phyloP scores from a whole-genome alignment of 2,888 invertebrate genomes.

The Limenitis camilla region DNA sequence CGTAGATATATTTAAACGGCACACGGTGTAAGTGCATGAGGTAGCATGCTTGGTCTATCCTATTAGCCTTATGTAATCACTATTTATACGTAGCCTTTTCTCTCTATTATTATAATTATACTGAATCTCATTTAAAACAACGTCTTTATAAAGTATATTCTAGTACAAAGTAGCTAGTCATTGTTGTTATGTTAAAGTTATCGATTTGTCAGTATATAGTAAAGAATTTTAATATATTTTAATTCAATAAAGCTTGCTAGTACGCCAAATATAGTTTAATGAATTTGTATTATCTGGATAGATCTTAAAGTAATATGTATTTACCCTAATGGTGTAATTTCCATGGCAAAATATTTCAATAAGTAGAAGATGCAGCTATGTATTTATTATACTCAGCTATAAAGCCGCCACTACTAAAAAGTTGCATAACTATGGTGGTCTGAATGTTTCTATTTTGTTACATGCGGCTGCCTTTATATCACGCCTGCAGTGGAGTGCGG shows the following conservation, averaged over 20 bases:
- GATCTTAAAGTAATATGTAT: neutral
- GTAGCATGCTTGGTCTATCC: conserved; percentile 56
- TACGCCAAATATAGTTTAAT: conserved; percentile 13
- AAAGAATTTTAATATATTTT: too few relatives aligned
- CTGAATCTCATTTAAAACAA: conserved; percentile 16
- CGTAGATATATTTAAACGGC: conserved; percentile 37
- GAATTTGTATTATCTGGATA: neutral
- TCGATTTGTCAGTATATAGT: conserved; percentile 21
- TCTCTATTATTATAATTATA: conserved; percentile 26
- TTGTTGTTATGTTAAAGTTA: conserved; percentile 33
- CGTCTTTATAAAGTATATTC: conserved; percentile 23
- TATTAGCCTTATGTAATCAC: conserved; percentile 29
- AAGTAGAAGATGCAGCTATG: neutral
- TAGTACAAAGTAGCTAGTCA: conserved; percentile 69
- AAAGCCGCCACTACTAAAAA: conserved; percentile 6
- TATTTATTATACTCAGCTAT: conserved; percentile 8
- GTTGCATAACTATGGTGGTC: conserved; percentile 29
- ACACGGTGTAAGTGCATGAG: conserved; percentile 46
- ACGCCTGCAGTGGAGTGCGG: conserved; percentile 78
- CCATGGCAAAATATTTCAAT: neutral
- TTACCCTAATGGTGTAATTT: neutral
- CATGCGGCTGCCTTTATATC: conserved; percentile 75
- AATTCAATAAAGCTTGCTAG: conserved; percentile 15
- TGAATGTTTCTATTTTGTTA: conserved; percentile 73
- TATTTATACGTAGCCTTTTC: conserved; percentile 44